Conservation (phyloP, 2,797 vertebrate species). For the Schizopygopsis malacanthus region DNA sequence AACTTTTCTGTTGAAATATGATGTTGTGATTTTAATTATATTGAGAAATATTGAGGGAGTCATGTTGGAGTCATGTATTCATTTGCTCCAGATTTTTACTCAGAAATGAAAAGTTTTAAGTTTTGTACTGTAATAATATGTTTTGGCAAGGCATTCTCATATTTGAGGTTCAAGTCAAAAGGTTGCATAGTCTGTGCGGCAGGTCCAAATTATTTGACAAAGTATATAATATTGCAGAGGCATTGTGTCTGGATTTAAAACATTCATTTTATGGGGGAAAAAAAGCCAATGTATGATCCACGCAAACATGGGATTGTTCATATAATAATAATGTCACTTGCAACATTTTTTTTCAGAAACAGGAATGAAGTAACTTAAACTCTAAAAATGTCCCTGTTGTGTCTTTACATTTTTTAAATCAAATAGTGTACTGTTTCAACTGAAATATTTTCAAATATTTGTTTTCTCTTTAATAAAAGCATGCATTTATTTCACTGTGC, state of each 20-base stretch:
- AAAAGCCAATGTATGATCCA: background rate
- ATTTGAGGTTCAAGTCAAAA: background rate
- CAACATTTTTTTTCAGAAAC: background rate
- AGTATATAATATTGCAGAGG: background rate
- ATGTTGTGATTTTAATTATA: background rate
- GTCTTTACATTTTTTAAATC: background rate
- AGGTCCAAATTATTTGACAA: background rate
- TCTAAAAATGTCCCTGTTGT: background rate
- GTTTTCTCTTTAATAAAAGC: conserved; percentile 25
- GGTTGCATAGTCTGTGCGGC: background rate
- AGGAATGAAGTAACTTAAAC: background rate
- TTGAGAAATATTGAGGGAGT: background rate
- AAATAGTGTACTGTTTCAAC: background rate
- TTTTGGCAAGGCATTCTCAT: background rate
- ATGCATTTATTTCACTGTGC: conserved; percentile 21
- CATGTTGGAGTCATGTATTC: background rate
- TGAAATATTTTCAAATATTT: background rate
- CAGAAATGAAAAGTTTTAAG: background rate
- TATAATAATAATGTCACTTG: background rate
- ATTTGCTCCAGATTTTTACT: background rate
- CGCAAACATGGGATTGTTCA: conserved; percentile 8
- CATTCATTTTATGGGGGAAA: background rate
- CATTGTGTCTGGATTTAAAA: background rate
- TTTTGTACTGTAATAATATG: background rate
- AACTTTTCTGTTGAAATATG: conserved; percentile 9